Conservation (phyloP, 2,888 invertebrate species). For the Mycogona germanica region DNA sequence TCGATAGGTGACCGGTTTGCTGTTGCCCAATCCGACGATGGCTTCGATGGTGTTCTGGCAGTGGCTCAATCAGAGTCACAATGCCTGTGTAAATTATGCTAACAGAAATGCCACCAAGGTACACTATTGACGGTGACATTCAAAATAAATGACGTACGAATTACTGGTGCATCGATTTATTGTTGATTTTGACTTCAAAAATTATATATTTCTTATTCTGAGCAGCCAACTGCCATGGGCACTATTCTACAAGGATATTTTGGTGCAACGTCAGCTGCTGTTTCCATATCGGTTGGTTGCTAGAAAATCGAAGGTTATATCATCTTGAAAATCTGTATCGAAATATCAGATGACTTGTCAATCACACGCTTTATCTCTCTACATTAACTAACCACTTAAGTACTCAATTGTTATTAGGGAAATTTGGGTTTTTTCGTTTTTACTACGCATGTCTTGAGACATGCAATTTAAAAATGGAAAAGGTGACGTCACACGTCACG, state of each 20-base stretch:
- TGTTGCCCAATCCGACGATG: conserved; percentile 38
- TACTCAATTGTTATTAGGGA: too few relatives aligned
- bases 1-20: conserved; percentile 36
- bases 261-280: conserved; percentile 39
- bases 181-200: too few relatives aligned
- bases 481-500: too few relatives aligned
- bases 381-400: too few relatives aligned
- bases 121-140: not conserved
- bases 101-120: conserved; percentile 41
- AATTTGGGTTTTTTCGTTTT: too few relatives aligned
- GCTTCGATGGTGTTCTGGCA: conserved; percentile 39
- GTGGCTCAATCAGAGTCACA: conserved; percentile 42
- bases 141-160: too few relatives aligned
- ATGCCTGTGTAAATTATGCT: conserved; percentile 41
- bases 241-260: conserved; percentile 37
- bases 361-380: too few relatives aligned
- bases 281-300: conserved; percentile 36
- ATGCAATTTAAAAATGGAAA: too few relatives aligned
- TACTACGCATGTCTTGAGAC: too few relatives aligned
- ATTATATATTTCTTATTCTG: too few relatives aligned
- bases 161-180: too few relatives aligned
- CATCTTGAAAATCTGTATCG: not conserved
- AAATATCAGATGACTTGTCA: not conserved
- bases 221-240: not conserved
- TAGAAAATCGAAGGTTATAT: not conserved